Evolutionary conservation across 2,797 vertebrate genomes (phyloP), one percentile per base, ranked within the genome.

Genomic region (Gallinago stenura): DNA sequence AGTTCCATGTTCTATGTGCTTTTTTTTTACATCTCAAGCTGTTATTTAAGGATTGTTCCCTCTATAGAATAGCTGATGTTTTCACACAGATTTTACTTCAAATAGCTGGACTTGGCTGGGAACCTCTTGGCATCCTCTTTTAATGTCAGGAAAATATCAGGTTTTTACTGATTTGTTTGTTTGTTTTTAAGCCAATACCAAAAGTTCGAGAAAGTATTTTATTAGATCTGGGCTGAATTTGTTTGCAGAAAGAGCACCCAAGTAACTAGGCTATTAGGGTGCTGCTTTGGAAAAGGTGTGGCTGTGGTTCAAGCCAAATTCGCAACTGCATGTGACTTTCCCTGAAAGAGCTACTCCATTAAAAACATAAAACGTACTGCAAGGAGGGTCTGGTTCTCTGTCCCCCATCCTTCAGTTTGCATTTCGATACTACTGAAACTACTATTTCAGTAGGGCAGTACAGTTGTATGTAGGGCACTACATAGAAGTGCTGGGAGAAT

Each of bases 1-100:
- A 48, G 15, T 24, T 14, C n/a, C 61, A 0, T 15, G 16, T 37
- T 56, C 8, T 26, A 8, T 57, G 45, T 54, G n/a, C 24, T 0
- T 31, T 87, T 41, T 37, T 81, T 76, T 76, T 58, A 31, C 19
- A 35, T 15, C 26, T 69, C 25, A 15, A 43, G 11, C 5, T 70
- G 8, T 58, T 70, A 16, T 61, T 35, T 51, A 45, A 50, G 16
- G 15, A 31, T 58, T 84, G 13, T 45, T 76, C 7, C 20, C 22
- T 43, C 4, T 56, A 19, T 3, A 26, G 64, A 88, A 8, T 14
- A 57, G 33, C 22, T 79, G 66, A 12, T 45, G 13, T 37, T 86
- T 81, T 75, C 70, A 22, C 50, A 35, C 5, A 4, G 7, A 45
- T 57, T 17, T 79, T 76, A 22, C 18, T 80, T 35, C 30, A 54